Evolutionary conservation across 2,888 invertebrate species (phyloP).

Genomic region (Drosophila quinaria): DNA sequence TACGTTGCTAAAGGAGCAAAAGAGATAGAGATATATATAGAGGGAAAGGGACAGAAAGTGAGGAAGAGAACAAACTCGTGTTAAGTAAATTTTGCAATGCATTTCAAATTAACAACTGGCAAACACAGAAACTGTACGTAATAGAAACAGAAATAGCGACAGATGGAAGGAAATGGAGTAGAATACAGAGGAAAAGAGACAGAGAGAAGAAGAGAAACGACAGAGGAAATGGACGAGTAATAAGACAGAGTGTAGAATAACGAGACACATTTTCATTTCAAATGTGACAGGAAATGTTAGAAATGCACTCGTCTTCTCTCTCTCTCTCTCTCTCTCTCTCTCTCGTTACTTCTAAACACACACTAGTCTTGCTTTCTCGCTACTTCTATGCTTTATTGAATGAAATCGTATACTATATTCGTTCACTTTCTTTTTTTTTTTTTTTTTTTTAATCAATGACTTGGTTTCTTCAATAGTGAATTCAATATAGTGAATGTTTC

Average conservation of each 20-base stretch:
- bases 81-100: conserved; percentile 42
- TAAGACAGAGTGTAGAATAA: not conserved
- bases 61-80: not conserved
- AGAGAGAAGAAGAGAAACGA: not conserved
- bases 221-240: not conserved
- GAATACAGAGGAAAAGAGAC: not conserved
- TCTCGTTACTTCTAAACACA: not conserved
- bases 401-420: no score
- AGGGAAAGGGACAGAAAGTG: conserved; percentile 5
- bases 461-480: no score
- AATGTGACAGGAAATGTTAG: not conserved
- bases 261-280: not conserved
- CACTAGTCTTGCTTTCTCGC: not conserved
- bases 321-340: not conserved
- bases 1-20: conserved; percentile 16
- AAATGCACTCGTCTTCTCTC: not conserved
- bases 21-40: conserved; percentile 5
- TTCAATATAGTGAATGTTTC: no score
- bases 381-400: no score
- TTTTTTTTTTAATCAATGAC: no score
- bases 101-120: conserved; percentile 67
- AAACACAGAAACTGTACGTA: conserved; percentile 41
- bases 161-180: not conserved
- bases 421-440: no score
- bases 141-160: not conserved